Evolutionary conservation across 2,888 invertebrate genomes (phyloP).

Genomic region (Ectobius pallidus): DNA sequence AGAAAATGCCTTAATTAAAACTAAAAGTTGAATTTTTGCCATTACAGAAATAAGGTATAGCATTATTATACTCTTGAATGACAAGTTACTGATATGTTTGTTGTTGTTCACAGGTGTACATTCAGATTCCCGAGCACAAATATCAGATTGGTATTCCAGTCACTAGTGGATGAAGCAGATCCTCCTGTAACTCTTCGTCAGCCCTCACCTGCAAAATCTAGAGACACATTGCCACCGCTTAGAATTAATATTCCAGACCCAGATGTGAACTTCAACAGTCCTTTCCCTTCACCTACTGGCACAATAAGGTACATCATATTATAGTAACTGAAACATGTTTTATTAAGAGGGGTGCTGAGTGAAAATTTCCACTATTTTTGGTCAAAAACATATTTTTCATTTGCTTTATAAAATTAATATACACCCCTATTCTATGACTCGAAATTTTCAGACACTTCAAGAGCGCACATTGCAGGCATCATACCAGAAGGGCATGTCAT

Average conservation of each 20-base stretch:
- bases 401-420: too few relatives aligned
- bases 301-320: slow-evolving; percentile 55
- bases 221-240: slow-evolving; percentile 71
- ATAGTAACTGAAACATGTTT: slow-evolving; percentile 43
- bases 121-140: slow-evolving; percentile 97
- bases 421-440: too few relatives aligned
- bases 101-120: slow-evolving; percentile 79
- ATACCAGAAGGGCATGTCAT: too few relatives aligned
- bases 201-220: slow-evolving; percentile 56
- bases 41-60: too few relatives aligned
- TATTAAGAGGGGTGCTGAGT: not conserved
- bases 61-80: too few relatives aligned
- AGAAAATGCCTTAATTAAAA: too few relatives aligned
- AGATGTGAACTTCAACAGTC: slow-evolving; percentile 67
- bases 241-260: slow-evolving; percentile 86
- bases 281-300: slow-evolving; percentile 91
- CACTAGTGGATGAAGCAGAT: slow-evolving; percentile 81
- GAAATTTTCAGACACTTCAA: too few relatives aligned
- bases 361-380: not conserved
- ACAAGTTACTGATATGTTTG: too few relatives aligned
- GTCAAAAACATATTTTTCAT: too few relatives aligned
- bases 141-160: slow-evolving; percentile 92
- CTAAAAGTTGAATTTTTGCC: too few relatives aligned
- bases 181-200: slow-evolving; percentile 51
- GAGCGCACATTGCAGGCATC: too few relatives aligned